phyloP scores from a whole-genome alignment of 2,797 vertebrate species.

The Hypotaenidia philippensis region DNA sequence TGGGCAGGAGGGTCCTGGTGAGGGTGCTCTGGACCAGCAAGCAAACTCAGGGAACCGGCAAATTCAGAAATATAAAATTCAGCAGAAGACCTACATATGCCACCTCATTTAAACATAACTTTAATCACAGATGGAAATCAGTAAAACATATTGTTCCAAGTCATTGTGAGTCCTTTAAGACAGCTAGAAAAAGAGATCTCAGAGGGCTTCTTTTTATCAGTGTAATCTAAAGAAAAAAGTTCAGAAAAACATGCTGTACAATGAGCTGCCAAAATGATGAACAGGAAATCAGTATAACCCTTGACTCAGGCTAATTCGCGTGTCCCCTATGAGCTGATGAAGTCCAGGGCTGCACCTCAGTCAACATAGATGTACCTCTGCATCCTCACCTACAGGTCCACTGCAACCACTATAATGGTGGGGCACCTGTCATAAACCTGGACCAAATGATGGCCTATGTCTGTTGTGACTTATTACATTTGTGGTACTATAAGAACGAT shows the following conservation, averaged over 20 bases:
- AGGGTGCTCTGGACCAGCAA: neutral
- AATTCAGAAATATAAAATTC: neutral
- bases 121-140: neutral
- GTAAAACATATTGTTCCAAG: neutral
- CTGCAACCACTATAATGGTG: neutral
- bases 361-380: neutral
- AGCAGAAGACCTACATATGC: neutral
- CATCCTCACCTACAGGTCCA: neutral
- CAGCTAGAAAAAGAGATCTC: neutral
- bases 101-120: neutral
- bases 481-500: neutral
- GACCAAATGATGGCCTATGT: neutral
- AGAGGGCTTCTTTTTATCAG: neutral
- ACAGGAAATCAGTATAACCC: neutral
- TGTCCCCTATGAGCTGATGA: neutral
- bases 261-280: neutral
- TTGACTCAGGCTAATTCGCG: neutral
- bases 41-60: neutral
- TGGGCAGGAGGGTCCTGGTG: neutral
- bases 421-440: neutral
- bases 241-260: neutral
- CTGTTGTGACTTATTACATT: neutral
- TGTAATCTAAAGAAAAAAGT: neutral
- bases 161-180: neutral
- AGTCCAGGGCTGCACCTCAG: accelerated